Evolutionary conservation across 2,888 invertebrate species (phyloP).

Genomic region (Aproaerema taeniolella): DNA sequence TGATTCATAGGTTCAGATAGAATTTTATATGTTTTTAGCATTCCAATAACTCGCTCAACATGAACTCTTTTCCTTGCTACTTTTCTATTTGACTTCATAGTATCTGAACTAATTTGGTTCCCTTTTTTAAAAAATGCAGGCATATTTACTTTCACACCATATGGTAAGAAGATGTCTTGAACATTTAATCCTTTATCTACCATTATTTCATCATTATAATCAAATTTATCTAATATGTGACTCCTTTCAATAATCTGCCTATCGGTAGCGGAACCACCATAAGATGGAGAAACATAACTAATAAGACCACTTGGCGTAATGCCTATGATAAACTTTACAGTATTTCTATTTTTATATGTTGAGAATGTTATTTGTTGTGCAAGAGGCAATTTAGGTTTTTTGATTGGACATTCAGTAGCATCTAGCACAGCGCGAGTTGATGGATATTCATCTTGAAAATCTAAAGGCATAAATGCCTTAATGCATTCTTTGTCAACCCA

Average conservation of each 20-base stretch:
- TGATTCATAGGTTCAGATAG: background rate
- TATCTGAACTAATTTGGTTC: background rate
- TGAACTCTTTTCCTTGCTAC: background rate
- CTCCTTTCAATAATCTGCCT: background rate
- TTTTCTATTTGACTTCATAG: background rate
- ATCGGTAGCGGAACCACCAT: background rate
- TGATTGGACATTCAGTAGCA: slow-evolving; percentile 8
- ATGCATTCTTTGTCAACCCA: background rate
- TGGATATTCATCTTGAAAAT: slow-evolving; percentile 3
- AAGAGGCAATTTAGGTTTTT: no score
- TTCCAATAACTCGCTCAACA: background rate
- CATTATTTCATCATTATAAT: background rate
- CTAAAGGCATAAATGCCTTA: background rate
- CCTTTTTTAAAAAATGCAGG: background rate
- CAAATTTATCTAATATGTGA: background rate
- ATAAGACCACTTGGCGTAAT: background rate
- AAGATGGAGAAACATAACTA: background rate
- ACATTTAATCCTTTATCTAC: no score
- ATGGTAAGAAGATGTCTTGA: background rate
- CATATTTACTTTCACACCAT: background rate
- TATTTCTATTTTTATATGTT: no score
- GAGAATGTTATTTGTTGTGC: no score
- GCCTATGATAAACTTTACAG: background rate
- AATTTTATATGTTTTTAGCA: no score
- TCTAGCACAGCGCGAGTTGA: slow-evolving; percentile 1